These are phyloP conservation scores for Cerceris rybyensis DNA, from an alignment of 2,888 invertebrate genomes.

Conservation along the genomic window DNA sequence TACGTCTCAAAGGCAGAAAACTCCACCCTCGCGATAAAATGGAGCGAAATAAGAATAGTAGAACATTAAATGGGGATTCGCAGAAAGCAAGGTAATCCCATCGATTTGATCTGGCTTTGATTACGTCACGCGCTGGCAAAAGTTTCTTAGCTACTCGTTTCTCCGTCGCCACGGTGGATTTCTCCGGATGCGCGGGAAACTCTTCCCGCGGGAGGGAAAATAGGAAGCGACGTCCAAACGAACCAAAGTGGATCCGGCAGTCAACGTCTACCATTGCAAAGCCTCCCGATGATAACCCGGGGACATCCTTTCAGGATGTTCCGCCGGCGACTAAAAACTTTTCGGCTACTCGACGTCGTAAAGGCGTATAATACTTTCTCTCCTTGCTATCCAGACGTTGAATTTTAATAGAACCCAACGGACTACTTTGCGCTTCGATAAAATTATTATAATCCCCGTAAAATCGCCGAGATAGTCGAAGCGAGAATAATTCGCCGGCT, in stretches of 20 bases:
- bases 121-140: conserved; percentile 46
- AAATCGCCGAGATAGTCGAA: background rate
- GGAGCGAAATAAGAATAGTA: background rate
- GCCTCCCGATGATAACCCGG: conserved; percentile 15
- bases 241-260: conserved; percentile 29
- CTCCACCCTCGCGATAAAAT: conserved; percentile 31
- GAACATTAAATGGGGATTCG: conserved; percentile 27
- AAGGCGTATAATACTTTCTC: background rate
- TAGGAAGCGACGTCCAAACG: conserved; percentile 14
- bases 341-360: background rate
- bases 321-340: conserved; percentile 19
- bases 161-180: conserved; percentile 10
- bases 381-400: background rate
- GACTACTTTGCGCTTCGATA: conserved; percentile 16
- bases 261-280: conserved; percentile 18
- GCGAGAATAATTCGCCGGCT: background rate
- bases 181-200: conserved; percentile 23
- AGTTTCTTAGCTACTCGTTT: conserved; percentile 44
- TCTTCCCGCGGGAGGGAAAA: conserved; percentile 3
- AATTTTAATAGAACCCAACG: conserved; percentile 27
- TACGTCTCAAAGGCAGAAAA: background rate
- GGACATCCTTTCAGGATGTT: conserved; percentile 13
- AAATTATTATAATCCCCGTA: conserved; percentile 28
- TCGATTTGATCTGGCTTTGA: conserved; percentile 42
- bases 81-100: conserved; percentile 29